These are phyloP conservation scores for Agrochola circellaris DNA, from an alignment of 2,888 invertebrate species.

Conservation along the genomic window DNA sequence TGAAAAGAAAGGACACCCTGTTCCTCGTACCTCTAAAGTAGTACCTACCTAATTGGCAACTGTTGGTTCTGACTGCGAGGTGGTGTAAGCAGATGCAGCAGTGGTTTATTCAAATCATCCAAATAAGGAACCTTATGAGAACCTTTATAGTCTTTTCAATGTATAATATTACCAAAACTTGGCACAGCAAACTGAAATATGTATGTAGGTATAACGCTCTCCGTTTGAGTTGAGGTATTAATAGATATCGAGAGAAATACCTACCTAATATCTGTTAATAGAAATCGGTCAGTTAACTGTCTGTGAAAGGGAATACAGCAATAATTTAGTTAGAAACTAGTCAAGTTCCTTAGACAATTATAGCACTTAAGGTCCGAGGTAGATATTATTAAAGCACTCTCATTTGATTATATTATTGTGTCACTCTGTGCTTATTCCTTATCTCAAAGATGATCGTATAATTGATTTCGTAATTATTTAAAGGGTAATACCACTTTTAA, in stretches of 20 bases:
- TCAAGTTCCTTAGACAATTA: slow-evolving; percentile 15
- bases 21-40: too few species aligned
- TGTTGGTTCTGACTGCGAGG: too few species aligned
- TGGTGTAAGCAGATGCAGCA: neutral
- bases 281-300: slow-evolving; percentile 10
- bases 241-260: slow-evolving; percentile 19
- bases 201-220: neutral
- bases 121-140: neutral
- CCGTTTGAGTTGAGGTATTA: slow-evolving; percentile 13
- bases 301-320: slow-evolving; percentile 23
- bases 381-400: slow-evolving; percentile 11
- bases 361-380: neutral
- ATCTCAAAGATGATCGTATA: neutral
- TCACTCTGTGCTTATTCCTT: neutral
- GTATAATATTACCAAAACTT: neutral
- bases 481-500: neutral
- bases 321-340: slow-evolving; percentile 41
- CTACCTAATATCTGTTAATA: slow-evolving; percentile 1
- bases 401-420: neutral
- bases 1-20: too few species aligned
- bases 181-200: neutral
- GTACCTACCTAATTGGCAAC: slow-evolving; percentile 1
- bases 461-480: neutral
- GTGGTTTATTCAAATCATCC: neutral
- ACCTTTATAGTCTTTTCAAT: neutral